Evolutionary conservation across 2,888 invertebrate genomes (phyloP).

Genomic region (Brachyopa scutellaris): DNA sequence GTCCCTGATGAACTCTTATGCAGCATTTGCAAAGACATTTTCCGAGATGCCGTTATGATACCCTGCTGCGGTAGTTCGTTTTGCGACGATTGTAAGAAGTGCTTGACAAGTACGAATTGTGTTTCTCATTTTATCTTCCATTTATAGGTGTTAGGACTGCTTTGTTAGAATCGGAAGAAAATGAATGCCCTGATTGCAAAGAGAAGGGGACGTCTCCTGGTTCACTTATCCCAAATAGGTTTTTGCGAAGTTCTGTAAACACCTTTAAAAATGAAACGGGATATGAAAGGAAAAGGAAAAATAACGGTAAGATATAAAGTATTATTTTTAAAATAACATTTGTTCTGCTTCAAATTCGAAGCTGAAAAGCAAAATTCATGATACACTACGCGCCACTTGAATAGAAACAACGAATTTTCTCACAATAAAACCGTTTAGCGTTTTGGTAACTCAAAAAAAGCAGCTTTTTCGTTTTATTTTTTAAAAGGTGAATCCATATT

Average conservation of each 20-base stretch:
- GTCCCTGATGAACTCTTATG: conserved; percentile 96
- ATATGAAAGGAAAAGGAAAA: conserved; percentile 85
- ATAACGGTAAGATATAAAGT: conserved; percentile 53
- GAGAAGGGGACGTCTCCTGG: conserved; percentile 96
- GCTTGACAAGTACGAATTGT: neutral
- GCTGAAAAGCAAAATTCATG: too few relatives aligned
- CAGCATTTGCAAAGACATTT: conserved; percentile 94
- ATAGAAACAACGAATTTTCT: too few relatives aligned
- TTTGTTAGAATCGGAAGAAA: conserved; percentile 95
- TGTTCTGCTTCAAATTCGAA: too few relatives aligned
- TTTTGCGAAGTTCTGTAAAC: conserved; percentile 93
- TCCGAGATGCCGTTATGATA: conserved; percentile 98
- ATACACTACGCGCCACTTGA: too few relatives aligned
- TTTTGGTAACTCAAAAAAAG: too few relatives aligned
- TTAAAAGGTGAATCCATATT: too few relatives aligned
- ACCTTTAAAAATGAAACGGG: conserved; percentile 96
- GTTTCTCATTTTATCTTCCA: conserved; percentile 24
- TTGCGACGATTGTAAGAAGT: conserved; percentile 96
- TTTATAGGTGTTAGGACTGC: conserved; percentile 91
- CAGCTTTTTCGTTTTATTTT: too few relatives aligned
- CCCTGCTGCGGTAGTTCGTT: conserved; percentile 99
- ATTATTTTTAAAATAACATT: too few relatives aligned
- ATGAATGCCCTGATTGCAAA: conserved; percentile 96
- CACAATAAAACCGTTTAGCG: too few relatives aligned
- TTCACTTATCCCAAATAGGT: conserved; percentile 95